Evolutionary conservation across 2,113 vertebrate species (phyloP).

Genomic region (Choloepus hoffmanni): DNA sequence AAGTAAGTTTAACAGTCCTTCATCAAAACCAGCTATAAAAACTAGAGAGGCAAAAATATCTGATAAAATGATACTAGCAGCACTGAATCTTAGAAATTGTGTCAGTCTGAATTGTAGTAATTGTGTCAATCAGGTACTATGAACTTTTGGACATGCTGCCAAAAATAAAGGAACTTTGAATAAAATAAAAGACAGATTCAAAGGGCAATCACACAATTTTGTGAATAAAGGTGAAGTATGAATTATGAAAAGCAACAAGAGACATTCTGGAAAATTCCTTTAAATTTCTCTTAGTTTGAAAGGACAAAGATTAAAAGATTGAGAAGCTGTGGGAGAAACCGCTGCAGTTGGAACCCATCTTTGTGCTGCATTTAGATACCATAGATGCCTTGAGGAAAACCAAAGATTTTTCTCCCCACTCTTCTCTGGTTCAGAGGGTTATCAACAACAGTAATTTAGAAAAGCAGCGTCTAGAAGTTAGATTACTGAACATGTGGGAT

Average conservation of each 20-base stretch:
- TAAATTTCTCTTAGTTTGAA: neutral
- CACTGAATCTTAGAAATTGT: neutral
- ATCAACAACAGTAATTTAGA: neutral
- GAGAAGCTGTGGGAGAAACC: neutral
- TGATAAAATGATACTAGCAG: neutral
- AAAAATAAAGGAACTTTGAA: neutral
- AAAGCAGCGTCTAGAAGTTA: neutral
- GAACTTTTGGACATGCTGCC: neutral
- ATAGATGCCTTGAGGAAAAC: neutral
- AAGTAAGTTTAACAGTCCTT: neutral
- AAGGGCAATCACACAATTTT: neutral
- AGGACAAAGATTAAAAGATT: neutral
- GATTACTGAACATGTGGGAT: neutral
- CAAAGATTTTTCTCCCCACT: no score
- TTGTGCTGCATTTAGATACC: neutral
- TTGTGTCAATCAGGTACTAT: neutral
- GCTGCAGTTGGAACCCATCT: neutral
- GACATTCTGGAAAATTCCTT: neutral
- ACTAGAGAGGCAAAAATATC: neutral
- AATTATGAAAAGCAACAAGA: neutral
- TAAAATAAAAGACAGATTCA: slow-evolving; percentile 18
- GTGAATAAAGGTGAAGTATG: neutral
- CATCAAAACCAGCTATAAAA: neutral
- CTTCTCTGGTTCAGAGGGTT: neutral
- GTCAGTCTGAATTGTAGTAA: neutral